Base-by-base conservation (phyloP, 2,797 vertebrate genomes). In the Distichodus sexfasciatus region DNA sequence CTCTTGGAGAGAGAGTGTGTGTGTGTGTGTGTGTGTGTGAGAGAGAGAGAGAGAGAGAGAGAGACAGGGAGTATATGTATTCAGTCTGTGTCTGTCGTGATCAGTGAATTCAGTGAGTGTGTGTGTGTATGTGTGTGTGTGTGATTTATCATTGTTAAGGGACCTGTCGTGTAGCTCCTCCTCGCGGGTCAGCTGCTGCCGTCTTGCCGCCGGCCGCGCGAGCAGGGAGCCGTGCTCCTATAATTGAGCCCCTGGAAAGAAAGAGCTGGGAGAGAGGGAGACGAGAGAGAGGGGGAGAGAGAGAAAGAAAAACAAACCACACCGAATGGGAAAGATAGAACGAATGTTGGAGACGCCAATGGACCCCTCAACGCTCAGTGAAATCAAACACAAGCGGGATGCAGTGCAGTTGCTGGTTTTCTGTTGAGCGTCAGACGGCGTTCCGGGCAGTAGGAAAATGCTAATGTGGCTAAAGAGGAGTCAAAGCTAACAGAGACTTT, bases 121-220 rank as follows among this genome's bases (percentile, higher is more conserved):
- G 51, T 63, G 54, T 66, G 70, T 46, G 65, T 74, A 23, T 64
- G 67, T 63, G 67, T 64, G 58, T 66, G 66, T 75, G 59, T 76
- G 90, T 85, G 87, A 93, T 92, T 92, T 87, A 90, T 93, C 91
- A 89, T 91, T 86, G 90, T 93, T 92, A 93, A 85, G 86, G 83
- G 86, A 80, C 80, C 89, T 92, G 90, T 92, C 89, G 84, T 79
- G 81, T 78, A 83, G 83, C 87, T 83, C 81, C 86, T 87, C 85
- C 87, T 88, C 83, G 76, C 67, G 82, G 88, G 84, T 87, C 86
- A 80, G 17, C 81, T 85, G 78, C 80, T 85, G 83, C 82, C 74
- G 71, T 77, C 75, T 83, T 78, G 64, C 81, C 46, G 60, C 58
- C 54, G 79, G 82, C 81, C 76, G 75, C 75, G 71, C 80, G 72